Evolutionary conservation across 2,888 invertebrate genomes (phyloP).

Genomic region (Eristalis tenax): DNA sequence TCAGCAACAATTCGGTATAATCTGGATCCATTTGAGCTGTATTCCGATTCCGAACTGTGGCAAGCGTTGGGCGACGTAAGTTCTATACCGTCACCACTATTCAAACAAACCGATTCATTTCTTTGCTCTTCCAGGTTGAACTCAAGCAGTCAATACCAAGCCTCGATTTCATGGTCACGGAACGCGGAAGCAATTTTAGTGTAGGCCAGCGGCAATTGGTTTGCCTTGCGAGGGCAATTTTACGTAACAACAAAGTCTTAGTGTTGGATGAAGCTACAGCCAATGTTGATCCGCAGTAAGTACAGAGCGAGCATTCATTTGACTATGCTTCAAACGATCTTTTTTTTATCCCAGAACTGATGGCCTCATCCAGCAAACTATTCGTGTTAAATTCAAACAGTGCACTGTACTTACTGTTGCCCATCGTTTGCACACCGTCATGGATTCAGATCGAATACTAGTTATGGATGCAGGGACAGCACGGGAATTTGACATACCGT

Average conservation of each 20-base stretch:
- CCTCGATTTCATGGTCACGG: constrained; percentile 83
- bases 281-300: constrained; percentile 85
- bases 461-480: constrained; percentile 92
- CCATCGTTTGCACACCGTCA: constrained; percentile 94
- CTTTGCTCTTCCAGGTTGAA: constrained; percentile 81
- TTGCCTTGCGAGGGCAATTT: constrained; percentile 86
- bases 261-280: constrained; percentile 88
- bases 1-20: constrained; percentile 86
- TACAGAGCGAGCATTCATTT: neutral
- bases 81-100: neutral
- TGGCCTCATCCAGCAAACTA: constrained; percentile 91
- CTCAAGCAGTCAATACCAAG: constrained; percentile 82
- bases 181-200: constrained; percentile 85
- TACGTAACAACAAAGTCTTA: constrained; percentile 85
- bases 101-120: neutral
- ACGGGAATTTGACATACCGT: constrained; percentile 88
- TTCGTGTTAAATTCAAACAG: constrained; percentile 88
- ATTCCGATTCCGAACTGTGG: constrained; percentile 79
- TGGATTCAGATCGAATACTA: constrained; percentile 94
- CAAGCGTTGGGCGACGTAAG: constrained; percentile 77
- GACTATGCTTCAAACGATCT: constrained; percentile 74
- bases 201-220: constrained; percentile 87
- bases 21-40: constrained; percentile 84
- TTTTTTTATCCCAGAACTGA: constrained; percentile 86
- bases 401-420: constrained; percentile 96